phyloP scores from a whole-genome alignment of 1,140 invertebrate genomes.

The Portunus trituberculatus region DNA sequence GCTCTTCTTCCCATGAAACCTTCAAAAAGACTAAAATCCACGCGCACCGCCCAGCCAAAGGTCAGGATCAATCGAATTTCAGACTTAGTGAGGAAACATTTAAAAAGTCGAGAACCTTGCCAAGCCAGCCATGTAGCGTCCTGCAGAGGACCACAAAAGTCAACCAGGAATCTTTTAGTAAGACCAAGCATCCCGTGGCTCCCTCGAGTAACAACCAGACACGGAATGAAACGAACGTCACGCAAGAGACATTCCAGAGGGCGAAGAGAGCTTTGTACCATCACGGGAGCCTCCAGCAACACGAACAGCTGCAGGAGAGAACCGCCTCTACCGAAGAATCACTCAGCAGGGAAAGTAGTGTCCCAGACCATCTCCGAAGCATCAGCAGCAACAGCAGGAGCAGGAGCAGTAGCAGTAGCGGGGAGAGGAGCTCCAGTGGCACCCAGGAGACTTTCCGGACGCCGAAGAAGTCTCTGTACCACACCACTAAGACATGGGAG shows the following conservation, averaged over 20 bases:
- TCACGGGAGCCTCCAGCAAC: neutral
- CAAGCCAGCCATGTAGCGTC: neutral
- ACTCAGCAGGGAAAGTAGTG: neutral
- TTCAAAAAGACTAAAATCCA: neutral
- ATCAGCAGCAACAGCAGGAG: neutral
- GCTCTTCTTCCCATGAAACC: neutral
- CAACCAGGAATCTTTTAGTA: neutral
- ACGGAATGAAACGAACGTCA: neutral
- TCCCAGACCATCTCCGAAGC: neutral
- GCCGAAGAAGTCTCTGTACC: neutral
- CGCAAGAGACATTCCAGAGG: conserved; percentile 7
- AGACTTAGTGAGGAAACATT: neutral
- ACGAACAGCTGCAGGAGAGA: neutral
- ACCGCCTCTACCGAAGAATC: neutral
- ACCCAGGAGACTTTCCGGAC: neutral
- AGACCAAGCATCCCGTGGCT: neutral
- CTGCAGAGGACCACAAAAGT: neutral
- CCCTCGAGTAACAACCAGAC: neutral
- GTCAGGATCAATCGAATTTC: neutral
- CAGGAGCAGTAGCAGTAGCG: neutral
- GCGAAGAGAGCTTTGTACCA: neutral
- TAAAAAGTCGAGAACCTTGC: neutral
- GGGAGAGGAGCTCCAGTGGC: neutral
- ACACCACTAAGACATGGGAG: neutral
- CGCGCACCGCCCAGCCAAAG: neutral